Conservation (phyloP, 1,140 invertebrate species). For the Eueides isabella region DNA sequence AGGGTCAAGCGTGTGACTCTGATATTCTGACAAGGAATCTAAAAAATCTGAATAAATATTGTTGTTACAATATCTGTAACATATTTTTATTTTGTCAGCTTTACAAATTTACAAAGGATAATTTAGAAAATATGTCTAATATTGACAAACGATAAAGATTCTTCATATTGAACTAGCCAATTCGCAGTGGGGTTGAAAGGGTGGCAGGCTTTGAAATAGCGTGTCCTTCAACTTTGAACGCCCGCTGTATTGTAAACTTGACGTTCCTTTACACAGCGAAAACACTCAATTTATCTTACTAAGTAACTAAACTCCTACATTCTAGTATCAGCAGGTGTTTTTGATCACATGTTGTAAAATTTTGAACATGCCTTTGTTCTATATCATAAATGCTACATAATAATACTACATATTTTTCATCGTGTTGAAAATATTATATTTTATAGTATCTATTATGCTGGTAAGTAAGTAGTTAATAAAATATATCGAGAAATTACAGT, state of each 20-base stretch:
- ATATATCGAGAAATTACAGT: too few relatives aligned
- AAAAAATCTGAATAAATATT: too few relatives aligned
- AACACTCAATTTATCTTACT: constrained; percentile 33
- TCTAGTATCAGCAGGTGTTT: constrained; percentile 18
- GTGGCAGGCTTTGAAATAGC: constrained; percentile 5
- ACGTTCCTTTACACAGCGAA: constrained; percentile 32
- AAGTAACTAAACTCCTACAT: constrained; percentile 24
- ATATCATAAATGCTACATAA: neutral
- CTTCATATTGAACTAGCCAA: constrained; percentile 34
- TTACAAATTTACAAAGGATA: neutral
- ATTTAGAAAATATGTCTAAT: neutral
- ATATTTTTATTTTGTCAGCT: neutral
- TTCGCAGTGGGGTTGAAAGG: constrained; percentile 38
- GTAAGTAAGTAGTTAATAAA: too few relatives aligned
- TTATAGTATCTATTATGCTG: neutral
- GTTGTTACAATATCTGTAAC: neutral
- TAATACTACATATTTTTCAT: neutral
- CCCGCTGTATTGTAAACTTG: constrained; percentile 36
- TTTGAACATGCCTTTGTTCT: constrained; percentile 4
- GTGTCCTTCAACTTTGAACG: constrained; percentile 31
- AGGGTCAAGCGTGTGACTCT: too few relatives aligned
- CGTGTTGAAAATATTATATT: neutral
- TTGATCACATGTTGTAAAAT: constrained; percentile 15
- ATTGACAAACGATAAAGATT: constrained; percentile 18
- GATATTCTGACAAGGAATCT: too few relatives aligned